phyloP scores from a whole-genome alignment of 2,888 invertebrate genomes.

The Pyralis farinalis region DNA sequence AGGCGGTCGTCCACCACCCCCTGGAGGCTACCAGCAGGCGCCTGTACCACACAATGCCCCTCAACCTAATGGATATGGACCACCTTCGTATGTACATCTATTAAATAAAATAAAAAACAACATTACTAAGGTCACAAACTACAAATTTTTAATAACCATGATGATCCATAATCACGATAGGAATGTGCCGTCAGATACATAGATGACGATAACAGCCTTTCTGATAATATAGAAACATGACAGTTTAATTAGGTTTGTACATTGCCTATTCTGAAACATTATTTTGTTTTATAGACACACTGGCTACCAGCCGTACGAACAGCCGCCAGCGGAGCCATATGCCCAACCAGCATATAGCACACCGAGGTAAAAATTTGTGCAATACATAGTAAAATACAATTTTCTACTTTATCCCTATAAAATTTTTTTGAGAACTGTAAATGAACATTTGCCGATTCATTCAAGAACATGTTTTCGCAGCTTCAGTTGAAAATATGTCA shows the following conservation, averaged over 20 bases:
- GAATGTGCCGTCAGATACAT: constrained; percentile 80
- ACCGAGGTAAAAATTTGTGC: constrained; percentile 39
- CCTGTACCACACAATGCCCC: constrained; percentile 45
- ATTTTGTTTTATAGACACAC: constrained; percentile 46
- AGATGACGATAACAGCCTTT: constrained; percentile 56
- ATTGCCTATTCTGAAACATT: background rate
- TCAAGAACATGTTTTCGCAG: too few species aligned
- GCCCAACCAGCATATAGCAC: constrained; percentile 56
- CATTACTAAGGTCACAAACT: too few species aligned
- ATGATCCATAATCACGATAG: constrained; percentile 74
- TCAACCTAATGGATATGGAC: constrained; percentile 63
- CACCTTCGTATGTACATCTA: constrained; percentile 45
- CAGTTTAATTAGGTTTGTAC: background rate
- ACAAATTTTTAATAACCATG: constrained; percentile 27
- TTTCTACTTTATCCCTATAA: too few species aligned
- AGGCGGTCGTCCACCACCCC: constrained; percentile 43
- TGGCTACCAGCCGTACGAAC: constrained; percentile 68
- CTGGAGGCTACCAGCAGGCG: constrained; percentile 49
- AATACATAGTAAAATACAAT: too few species aligned
- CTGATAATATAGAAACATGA: constrained; percentile 34
- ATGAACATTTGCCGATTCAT: too few species aligned
- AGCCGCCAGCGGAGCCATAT: constrained; percentile 58
- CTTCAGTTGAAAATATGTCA: too few species aligned
- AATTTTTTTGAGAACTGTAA: too few species aligned
- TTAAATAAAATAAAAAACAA: too few species aligned